A percentile compares a stretch with the other conserved stretches of the same genome.
Evolutionary conservation across 2,888 invertebrate species (phyloP).

Genomic region (Torymus texanus): DNA sequence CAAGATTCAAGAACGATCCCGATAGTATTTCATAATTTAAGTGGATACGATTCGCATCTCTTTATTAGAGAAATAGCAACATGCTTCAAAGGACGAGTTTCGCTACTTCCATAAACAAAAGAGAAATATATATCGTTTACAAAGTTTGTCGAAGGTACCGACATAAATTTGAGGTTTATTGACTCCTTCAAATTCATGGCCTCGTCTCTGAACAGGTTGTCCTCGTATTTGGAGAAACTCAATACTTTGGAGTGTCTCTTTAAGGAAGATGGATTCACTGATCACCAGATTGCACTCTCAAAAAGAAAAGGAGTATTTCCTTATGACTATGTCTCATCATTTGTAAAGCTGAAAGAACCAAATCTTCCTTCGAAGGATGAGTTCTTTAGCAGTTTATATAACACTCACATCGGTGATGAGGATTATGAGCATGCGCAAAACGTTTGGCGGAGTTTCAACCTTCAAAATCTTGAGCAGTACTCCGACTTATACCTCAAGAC

Average conservation of each 20-base stretch:
- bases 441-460: constrained; percentile 1
- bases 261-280: not conserved
- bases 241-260: not conserved
- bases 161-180: constrained; percentile 3
- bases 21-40: constrained; percentile 58
- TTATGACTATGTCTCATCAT: constrained; percentile 47
- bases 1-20: constrained; percentile 51
- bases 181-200: constrained; percentile 19
- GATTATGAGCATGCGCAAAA: not conserved
- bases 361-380: too few species aligned
- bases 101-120: not conserved
- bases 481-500: not conserved
- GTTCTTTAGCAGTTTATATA: too few species aligned
- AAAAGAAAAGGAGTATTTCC: constrained; percentile 54
- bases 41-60: not conserved
- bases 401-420: too few species aligned
- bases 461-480: not conserved
- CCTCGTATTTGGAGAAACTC: not conserved
- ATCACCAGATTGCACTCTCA: not conserved
- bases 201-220: not conserved
- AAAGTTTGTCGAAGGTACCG: constrained; percentile 9
- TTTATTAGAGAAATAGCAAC: not conserved
- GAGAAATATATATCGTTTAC: constrained; percentile 37
- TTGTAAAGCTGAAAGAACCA: not conserved
- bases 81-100: not conserved